Conservation (phyloP, 2,888 invertebrate genomes). For the Eupsilia transversa region DNA sequence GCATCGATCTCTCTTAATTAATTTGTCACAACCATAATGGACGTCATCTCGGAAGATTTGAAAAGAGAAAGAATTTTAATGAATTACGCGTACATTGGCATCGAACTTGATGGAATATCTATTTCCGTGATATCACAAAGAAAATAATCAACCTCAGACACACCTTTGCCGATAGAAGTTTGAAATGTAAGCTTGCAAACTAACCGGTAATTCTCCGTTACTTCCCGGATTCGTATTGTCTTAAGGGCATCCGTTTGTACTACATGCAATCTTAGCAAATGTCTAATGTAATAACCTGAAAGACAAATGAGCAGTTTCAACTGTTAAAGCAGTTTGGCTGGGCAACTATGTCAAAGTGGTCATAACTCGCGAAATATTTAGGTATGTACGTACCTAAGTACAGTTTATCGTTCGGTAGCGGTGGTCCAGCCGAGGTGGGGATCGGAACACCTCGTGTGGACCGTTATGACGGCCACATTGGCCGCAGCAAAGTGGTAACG, state of each 20-base stretch:
- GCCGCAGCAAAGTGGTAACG: constrained; percentile 68
- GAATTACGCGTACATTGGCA: constrained; percentile 8
- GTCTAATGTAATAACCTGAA: constrained; percentile 25
- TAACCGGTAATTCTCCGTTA: constrained; percentile 62
- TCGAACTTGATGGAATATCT: not conserved
- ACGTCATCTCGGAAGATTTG: constrained; percentile 40
- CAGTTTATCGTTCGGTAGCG: constrained; percentile 68
- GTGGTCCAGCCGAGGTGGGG: constrained; percentile 69
- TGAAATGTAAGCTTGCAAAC: constrained; percentile 43
- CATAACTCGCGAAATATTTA: constrained; percentile 67
- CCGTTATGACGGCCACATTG: constrained; percentile 77
- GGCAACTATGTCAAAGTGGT: constrained; percentile 53
- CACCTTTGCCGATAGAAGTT: constrained; percentile 54
- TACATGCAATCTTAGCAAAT: constrained; percentile 35
- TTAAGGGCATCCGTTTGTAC: constrained; percentile 64
- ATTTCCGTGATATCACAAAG: constrained; percentile 28
- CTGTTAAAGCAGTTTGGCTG: constrained; percentile 49
- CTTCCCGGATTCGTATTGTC: constrained; percentile 65
- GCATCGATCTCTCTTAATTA: constrained; percentile 75
- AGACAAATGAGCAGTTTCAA: constrained; percentile 44
- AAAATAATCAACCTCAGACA: constrained; percentile 24
- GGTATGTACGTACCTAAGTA: constrained; percentile 65
- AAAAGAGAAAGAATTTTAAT: constrained; percentile 36
- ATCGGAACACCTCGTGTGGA: constrained; percentile 68
- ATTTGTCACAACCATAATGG: constrained; percentile 70